Evolutionary conservation across 1,140 invertebrate species (phyloP).

Genomic region (Drosophila sucinea): DNA sequence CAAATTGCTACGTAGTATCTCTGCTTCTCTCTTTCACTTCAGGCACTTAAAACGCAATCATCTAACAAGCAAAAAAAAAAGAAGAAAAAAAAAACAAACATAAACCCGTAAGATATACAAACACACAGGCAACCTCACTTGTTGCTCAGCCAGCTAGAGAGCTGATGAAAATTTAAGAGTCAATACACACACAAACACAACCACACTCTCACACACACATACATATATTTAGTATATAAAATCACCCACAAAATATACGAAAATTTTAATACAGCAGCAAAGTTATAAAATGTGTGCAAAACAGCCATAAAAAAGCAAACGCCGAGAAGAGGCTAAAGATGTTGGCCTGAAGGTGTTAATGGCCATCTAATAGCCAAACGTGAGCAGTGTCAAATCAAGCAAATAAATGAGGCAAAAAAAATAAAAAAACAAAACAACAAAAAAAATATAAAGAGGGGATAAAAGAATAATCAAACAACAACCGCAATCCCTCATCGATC

Average conservation of each 20-base stretch:
- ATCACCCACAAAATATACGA: conserved; percentile 23
- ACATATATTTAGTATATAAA: neutral
- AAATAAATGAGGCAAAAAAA: conserved; percentile 38
- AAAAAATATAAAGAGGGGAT: conserved; percentile 27
- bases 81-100: neutral
- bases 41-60: conserved; percentile 24
- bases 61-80: conserved; percentile 5
- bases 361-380: conserved; percentile 61
- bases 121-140: conserved; percentile 15
- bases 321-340: conserved; percentile 2
- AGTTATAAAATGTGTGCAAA: conserved; percentile 19
- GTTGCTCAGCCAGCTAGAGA: conserved; percentile 9
- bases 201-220: neutral
- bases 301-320: conserved; percentile 37
- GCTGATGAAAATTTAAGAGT: conserved; percentile 22
- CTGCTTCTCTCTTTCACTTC: neutral
- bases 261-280: conserved; percentile 32
- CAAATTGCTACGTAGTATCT: neutral
- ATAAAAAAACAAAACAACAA: neutral
- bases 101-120: neutral
- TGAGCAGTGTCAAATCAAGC: conserved; percentile 58
- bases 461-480: conserved; percentile 10
- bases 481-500: conserved; percentile 38
- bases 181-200: conserved; percentile 1
- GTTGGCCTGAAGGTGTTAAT: conserved; percentile 65